Evolutionary conservation across 2,888 invertebrate species (phyloP).

Genomic region (Ectobius pallidus): DNA sequence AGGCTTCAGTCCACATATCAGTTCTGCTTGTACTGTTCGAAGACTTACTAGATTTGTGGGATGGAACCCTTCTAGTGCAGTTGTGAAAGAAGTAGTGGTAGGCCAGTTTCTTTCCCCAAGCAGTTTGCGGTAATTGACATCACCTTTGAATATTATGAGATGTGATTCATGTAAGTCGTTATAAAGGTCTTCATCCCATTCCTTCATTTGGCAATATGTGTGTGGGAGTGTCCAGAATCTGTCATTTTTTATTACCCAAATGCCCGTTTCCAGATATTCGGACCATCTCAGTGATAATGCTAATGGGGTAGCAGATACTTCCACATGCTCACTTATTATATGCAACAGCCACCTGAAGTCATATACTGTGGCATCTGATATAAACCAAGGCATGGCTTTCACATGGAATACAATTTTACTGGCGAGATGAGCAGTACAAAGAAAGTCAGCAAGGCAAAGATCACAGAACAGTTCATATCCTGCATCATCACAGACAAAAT

Average conservation of each 20-base stretch:
- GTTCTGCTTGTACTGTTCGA: slow-evolving; percentile 89
- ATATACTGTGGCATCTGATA: slow-evolving; percentile 81
- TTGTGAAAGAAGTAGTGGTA: slow-evolving; percentile 67
- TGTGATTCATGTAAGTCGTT: slow-evolving; percentile 68
- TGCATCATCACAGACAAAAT: slow-evolving; percentile 89
- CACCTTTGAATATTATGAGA: slow-evolving; percentile 81
- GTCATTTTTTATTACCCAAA: slow-evolving; percentile 58
- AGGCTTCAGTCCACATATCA: slow-evolving; percentile 75
- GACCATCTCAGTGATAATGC: slow-evolving; percentile 66
- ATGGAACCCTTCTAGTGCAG: slow-evolving; percentile 74
- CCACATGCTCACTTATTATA: slow-evolving; percentile 49
- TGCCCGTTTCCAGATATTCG: slow-evolving; percentile 56
- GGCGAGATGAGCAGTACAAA: slow-evolving; percentile 66
- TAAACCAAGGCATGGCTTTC: slow-evolving; percentile 93
- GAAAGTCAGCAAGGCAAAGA: slow-evolving; percentile 81
- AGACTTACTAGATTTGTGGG: slow-evolving; percentile 83
- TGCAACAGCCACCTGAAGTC: slow-evolving; percentile 79
- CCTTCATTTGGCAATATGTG: slow-evolving; percentile 78
- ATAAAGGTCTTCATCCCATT: slow-evolving; percentile 71
- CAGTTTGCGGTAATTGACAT: slow-evolving; percentile 94
- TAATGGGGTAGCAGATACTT: slow-evolving; percentile 48
- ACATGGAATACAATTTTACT: slow-evolving; percentile 77
- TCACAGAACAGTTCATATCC: slow-evolving; percentile 94
- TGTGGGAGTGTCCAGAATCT: slow-evolving; percentile 89
- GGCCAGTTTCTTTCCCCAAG: slow-evolving; percentile 86